Percentiles rank a stretch among this genome's conserved stretches.
phyloP scores from a whole-genome alignment of 2,888 invertebrate species.

The Nysson spinosus region DNA sequence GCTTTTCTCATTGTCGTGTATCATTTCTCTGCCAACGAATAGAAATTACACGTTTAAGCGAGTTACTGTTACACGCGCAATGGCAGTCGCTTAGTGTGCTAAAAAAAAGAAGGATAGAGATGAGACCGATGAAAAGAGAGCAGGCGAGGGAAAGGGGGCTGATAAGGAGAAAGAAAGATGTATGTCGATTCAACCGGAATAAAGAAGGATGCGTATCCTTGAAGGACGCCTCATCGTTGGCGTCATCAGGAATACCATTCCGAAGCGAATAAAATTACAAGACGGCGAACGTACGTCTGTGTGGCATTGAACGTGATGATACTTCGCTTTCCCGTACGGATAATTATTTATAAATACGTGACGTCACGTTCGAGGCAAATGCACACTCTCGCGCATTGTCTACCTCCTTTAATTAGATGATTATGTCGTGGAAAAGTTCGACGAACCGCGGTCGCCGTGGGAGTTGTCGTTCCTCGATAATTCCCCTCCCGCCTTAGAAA shows the following conservation, averaged over 20 bases:
- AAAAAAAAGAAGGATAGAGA: neutral
- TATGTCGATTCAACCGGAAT: neutral
- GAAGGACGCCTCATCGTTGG: constrained; percentile 58
- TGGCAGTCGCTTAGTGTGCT: constrained; percentile 15
- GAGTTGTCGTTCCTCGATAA: constrained; percentile 6
- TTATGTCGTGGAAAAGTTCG: constrained; percentile 45
- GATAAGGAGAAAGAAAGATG: constrained; percentile 8
- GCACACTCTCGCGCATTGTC: constrained; percentile 35
- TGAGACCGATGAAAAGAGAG: neutral
- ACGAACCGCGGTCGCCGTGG: constrained; percentile 16
- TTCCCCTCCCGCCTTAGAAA: neutral
- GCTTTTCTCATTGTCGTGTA: constrained; percentile 30
- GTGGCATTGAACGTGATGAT: constrained; percentile 66
- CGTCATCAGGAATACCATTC: constrained; percentile 60
- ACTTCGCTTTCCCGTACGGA: constrained; percentile 56
- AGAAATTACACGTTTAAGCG: constrained; percentile 43
- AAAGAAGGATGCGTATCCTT: constrained; percentile 46
- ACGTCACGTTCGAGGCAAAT: constrained; percentile 39
- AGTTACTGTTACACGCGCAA: constrained; percentile 46
- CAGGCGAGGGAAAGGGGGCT: neutral
- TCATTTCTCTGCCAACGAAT: constrained; percentile 19
- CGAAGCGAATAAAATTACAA: constrained; percentile 66
- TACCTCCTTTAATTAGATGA: constrained; percentile 47
- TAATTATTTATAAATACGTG: constrained; percentile 66
- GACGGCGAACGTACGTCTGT: constrained; percentile 56